Evolutionary conservation across 2,113 vertebrate genomes (phyloP), one percentile per base, ranked within the genome.

Genomic region (Entelurus aequoreus): DNA sequence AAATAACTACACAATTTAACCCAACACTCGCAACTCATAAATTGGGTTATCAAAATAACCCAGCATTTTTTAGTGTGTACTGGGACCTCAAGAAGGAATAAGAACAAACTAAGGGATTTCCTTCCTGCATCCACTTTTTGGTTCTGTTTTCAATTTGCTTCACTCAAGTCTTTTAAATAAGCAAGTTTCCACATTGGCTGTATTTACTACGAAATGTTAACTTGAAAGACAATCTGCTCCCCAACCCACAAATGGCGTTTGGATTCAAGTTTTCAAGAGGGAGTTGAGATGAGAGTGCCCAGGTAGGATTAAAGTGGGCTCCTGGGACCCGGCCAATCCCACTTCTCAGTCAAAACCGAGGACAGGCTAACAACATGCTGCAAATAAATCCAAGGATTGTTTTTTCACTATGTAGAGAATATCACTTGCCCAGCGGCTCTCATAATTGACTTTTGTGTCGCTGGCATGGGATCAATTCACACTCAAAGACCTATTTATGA

Each of bases 181-280:
- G 6, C 71, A 74, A 56, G 54, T 84, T 82, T 82, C 78, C 70
- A 86, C 82, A 85, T 19, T 19, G 85, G 77, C 77, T 82, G 81
- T 79, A 69, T 71, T 73, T 75, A 65, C 56, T 49, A 66, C 68
- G 63, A 84, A 75, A 75, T 51, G 63, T 76, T 77, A 62, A 58
- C 65, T 72, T 76, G 73, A 77, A 79, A 81, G 77, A 76, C 65
- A 77, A 68, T 72, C 75, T 14, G 54, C 19, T 77, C 19, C 19
- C 19, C 19, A 19, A 19, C 19, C 67, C 64, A 72, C 70, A 54
- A 42, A 66, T 19, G 19, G 19, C 19, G 19, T 19, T 19, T 49
- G 64, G 68, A 68, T 78, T 50, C 48, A 46, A 48, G 37, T 49
- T 55, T 56, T 74, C 36, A 57, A 66, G 50, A 57, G 49, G 72